Conservation (phyloP, 2,113 vertebrate genomes). For the Donacobius atricapilla region DNA sequence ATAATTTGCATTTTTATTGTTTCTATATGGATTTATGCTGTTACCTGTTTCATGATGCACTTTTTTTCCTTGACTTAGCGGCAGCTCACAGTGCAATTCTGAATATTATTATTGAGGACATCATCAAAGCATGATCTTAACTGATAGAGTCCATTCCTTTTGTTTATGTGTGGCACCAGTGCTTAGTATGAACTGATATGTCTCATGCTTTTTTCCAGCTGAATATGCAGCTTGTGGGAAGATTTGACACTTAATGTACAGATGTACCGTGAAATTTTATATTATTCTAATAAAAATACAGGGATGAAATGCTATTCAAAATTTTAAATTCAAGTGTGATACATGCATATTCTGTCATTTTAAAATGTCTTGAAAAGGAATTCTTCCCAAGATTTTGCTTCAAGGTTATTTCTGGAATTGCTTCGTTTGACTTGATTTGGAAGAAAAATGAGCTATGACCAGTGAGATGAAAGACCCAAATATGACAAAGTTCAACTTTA, state of each 20-base stretch:
- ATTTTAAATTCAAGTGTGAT: background rate
- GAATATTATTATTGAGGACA: background rate
- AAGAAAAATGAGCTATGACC: background rate
- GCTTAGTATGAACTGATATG: background rate
- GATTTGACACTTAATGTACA: background rate
- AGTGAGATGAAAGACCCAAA: background rate
- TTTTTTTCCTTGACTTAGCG: accelerated
- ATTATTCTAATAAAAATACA: background rate
- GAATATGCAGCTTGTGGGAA: background rate
- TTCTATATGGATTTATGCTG: background rate
- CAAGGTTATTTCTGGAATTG: background rate
- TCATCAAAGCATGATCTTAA: background rate
- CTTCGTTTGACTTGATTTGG: background rate
- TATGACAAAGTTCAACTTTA: background rate
- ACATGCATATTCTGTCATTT: background rate
- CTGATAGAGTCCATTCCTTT: background rate
- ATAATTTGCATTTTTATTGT: background rate
- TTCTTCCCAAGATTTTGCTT: background rate
- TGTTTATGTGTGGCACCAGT: background rate
- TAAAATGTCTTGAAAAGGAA: background rate
- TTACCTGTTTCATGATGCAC: background rate
- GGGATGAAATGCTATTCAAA: background rate
- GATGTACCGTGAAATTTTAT: background rate
- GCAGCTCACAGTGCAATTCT: background rate
- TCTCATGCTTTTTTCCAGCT: background rate